Conservation (phyloP, 2,888 invertebrate genomes). For the Tetrapedia diversipes region DNA sequence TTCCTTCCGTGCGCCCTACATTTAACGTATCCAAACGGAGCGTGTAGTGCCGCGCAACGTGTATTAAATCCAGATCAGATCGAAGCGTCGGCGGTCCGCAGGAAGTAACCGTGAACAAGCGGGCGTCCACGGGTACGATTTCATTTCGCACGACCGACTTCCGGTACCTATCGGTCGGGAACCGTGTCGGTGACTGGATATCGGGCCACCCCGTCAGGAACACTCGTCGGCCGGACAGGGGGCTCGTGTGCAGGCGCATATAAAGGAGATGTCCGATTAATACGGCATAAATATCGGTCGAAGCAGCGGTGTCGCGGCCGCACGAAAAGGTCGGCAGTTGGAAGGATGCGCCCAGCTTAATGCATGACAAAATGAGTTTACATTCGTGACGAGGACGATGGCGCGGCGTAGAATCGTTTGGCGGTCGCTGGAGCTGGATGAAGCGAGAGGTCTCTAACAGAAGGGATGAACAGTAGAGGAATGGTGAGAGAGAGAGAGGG, state of each 20-base stretch:
- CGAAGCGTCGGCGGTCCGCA: not conserved
- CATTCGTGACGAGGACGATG: slow-evolving; percentile 69
- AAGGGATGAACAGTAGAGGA: no score
- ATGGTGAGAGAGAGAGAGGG: slow-evolving; percentile 16
- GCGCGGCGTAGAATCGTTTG: slow-evolving; percentile 25
- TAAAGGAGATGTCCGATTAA: slow-evolving; percentile 73
- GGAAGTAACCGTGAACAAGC: slow-evolving; percentile 33
- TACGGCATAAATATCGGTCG: slow-evolving; percentile 75
- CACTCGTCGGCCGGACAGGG: slow-evolving; percentile 13
- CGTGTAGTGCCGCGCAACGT: not conserved
- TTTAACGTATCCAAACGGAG: no score
- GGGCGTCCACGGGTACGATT: slow-evolving; percentile 37
- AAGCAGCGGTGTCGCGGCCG: slow-evolving; percentile 29
- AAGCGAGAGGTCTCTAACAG: no score
- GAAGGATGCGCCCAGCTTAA: slow-evolving; percentile 64
- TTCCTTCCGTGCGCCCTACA: no score
- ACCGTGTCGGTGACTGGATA: slow-evolving; percentile 55
- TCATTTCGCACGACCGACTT: slow-evolving; percentile 55
- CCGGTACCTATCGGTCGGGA: slow-evolving; percentile 46
- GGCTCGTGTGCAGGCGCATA: slow-evolving; percentile 55
- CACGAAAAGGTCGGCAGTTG: slow-evolving; percentile 20
- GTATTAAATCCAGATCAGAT: slow-evolving; percentile 15
- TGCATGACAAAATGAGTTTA: slow-evolving; percentile 79
- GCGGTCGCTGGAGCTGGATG: slow-evolving; percentile 26
- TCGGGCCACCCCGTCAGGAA: slow-evolving; percentile 62